Conservation (phyloP, 2,888 invertebrate species). For the Nemapogon koenigi region DNA sequence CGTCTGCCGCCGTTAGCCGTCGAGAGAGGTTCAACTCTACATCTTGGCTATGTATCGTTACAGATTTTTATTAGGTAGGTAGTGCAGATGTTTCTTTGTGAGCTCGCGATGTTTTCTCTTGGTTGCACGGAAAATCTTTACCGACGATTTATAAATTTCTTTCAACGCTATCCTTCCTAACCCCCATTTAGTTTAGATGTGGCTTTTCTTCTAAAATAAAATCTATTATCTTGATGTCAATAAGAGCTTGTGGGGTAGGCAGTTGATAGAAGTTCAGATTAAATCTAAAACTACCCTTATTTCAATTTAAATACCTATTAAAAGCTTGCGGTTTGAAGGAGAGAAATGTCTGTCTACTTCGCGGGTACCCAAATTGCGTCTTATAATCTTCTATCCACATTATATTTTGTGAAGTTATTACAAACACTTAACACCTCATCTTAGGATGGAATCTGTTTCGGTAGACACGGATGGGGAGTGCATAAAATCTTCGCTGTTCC, state of each 20-base stretch:
- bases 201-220: neutral
- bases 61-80: conserved; percentile 50
- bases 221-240: neutral
- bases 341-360: no score
- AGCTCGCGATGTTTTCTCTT: conserved; percentile 10
- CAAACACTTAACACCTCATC: conserved; percentile 24
- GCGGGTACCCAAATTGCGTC: no score
- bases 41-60: conserved; percentile 46
- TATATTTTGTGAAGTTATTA: conserved; percentile 33
- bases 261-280: no score
- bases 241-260: no score
- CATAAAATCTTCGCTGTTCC: conserved; percentile 50
- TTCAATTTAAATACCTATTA: no score
- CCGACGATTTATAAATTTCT: neutral
- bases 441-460: neutral
- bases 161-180: neutral
- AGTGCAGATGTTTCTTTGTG: conserved; percentile 39
- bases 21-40: conserved; percentile 42
- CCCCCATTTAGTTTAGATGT: neutral
- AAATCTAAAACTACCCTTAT: no score
- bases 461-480: conserved; percentile 25
- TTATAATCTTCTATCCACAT: no score
- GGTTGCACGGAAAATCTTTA: conserved; percentile 4
- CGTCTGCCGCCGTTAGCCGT: conserved; percentile 54
- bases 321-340: no score